phyloP scores from a whole-genome alignment of 2,888 invertebrate genomes.

The Trichacis sp. region DNA sequence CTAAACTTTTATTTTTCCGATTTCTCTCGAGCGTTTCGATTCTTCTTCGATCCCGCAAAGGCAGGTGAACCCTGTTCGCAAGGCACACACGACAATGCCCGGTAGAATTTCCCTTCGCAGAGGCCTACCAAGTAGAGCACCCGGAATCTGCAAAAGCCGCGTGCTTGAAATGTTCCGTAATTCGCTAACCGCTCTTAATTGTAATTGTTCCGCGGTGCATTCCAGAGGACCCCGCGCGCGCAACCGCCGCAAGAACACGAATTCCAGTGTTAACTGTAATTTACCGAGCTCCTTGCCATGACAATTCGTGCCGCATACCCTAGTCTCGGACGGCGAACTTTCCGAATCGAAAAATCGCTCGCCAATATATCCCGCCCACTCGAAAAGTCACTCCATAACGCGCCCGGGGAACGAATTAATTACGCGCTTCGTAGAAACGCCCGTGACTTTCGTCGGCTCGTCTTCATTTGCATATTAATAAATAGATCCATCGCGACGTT shows the following conservation, averaged over 20 bases:
- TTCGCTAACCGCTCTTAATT: constrained; percentile 69
- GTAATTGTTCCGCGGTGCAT: constrained; percentile 67
- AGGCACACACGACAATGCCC: not conserved
- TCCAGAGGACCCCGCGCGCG: constrained; percentile 55
- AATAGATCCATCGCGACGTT: constrained; percentile 19
- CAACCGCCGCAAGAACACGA: constrained; percentile 59
- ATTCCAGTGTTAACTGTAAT: constrained; percentile 67
- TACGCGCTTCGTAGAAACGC: not conserved
- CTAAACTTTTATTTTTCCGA: too few relatives aligned
- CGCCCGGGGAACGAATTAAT: not conserved
- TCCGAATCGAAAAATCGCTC: constrained; percentile 53
- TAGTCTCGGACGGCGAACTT: constrained; percentile 47
- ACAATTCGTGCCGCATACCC: constrained; percentile 22
- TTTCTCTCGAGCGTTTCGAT: too few relatives aligned
- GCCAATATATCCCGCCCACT: constrained; percentile 51
- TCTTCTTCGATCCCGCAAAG: not conserved
- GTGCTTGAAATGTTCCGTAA: constrained; percentile 62
- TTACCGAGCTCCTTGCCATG: constrained; percentile 54
- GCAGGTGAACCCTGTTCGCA: not conserved
- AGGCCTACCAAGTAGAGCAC: constrained; percentile 46
- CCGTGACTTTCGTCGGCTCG: constrained; percentile 8
- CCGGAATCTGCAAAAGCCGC: constrained; percentile 53
- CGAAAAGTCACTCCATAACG: constrained; percentile 20
- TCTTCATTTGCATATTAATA: constrained; percentile 31
- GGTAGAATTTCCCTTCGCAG: constrained; percentile 46